Evolutionary conservation across 2,888 invertebrate genomes (phyloP).

Genomic region (Smittia aterrima): DNA sequence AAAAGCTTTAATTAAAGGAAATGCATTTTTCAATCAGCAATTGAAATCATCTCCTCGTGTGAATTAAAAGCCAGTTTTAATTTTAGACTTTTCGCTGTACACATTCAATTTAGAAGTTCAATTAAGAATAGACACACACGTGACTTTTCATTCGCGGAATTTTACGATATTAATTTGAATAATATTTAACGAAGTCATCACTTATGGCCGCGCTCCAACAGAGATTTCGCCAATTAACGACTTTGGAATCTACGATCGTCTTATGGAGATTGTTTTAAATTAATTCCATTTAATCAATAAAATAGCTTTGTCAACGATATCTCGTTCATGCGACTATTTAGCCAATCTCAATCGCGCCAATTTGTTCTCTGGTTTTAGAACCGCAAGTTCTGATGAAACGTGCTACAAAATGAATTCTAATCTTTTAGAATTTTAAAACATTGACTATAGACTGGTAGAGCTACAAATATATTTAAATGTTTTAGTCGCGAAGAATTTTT

Average conservation of each 20-base stretch:
- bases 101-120: background rate
- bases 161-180: too few relatives aligned
- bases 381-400: too few relatives aligned
- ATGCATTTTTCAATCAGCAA: background rate
- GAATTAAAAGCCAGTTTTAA: background rate
- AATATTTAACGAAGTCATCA: background rate
- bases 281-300: constrained; percentile 3
- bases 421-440: too few relatives aligned
- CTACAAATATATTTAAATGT: too few relatives aligned
- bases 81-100: background rate
- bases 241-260: background rate
- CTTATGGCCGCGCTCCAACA: background rate
- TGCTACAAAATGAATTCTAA: too few relatives aligned
- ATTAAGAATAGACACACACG: background rate
- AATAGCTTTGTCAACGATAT: background rate
- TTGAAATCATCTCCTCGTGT: background rate
- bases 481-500: too few relatives aligned
- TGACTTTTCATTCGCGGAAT: background rate
- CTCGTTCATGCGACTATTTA: background rate
- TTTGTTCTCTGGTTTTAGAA: too few relatives aligned
- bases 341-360: background rate
- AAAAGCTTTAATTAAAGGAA: too few relatives aligned
- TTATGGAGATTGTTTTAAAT: background rate
- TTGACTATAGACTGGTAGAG: too few relatives aligned
- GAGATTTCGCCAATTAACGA: background rate